Evolutionary conservation across 2,888 invertebrate species (phyloP), one percentile per base, ranked within the genome.

Genomic region (Sepiola atlantica): DNA sequence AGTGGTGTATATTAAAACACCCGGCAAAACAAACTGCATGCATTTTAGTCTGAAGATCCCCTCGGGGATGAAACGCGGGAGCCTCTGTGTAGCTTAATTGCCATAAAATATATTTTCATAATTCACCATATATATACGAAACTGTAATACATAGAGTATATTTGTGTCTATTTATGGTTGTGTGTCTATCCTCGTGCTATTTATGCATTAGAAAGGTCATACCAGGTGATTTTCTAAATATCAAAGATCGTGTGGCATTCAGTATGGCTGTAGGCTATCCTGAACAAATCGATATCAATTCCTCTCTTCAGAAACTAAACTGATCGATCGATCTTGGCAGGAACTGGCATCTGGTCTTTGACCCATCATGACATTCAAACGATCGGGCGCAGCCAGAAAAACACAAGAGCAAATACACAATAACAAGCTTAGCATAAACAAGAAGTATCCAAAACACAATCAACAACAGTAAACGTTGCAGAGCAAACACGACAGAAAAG

Each of bases 171-270:
- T 61, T 24, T 61, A 77, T 77, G n/a, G 14, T n/a, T 77, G n/a
- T 77, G 14, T n/a, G 16, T 77, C 10, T n/a, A n/a, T 77, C 10
- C 77, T 77, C 28, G n/a, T 77, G n/a, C n/a, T n/a, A 77, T n/a
- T n/a, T 77, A n/a, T n/a, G 10, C 3, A 77, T 61, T 77, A 18
- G 16, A 77, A 77, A 77, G 77, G 77, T 77, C 77, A 77, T n/a
- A n/a, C 28, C 77, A 77, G 77, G 77, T 77, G 77, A 77, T 77
- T 77, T 77, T 77, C 77, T 12, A 77, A 77, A 77, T 77, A 77
- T n/a, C 77, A 77, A 77, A 77, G 77, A 77, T 77, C 77, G n/a
- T 77, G 77, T 77, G 77, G 77, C n/a, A n/a, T 77, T 77, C 77
- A 77, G 10, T 77, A n/a, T 77, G 77, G 77, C n/a, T 77, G 77